Percentiles rank a stretch among this genome's conserved stretches.
phyloP scores from a whole-genome alignment of 2,888 invertebrate species.

The Cheilosia soror region DNA sequence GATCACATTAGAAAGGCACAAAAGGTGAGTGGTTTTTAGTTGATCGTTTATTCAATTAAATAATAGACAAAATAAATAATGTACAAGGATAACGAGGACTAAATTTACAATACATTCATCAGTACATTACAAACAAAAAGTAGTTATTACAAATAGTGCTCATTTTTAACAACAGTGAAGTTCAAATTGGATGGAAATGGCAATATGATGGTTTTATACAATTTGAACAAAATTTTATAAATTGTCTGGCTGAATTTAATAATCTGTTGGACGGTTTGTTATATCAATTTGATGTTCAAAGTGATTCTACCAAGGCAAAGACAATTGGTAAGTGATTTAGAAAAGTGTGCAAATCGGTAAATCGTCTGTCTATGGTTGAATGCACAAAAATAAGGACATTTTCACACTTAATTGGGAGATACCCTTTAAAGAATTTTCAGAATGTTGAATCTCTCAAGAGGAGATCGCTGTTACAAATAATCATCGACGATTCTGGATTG shows the following conservation, averaged over 20 bases:
- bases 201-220: constrained; percentile 39
- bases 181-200: constrained; percentile 55
- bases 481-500: too few species aligned
- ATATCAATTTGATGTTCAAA: too few species aligned
- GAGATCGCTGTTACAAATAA: too few species aligned
- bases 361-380: too few species aligned
- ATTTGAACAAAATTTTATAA: neutral
- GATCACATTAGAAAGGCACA: constrained; percentile 77
- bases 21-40: constrained; percentile 77
- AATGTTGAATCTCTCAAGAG: too few species aligned
- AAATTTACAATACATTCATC: constrained; percentile 42
- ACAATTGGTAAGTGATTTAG: too few species aligned
- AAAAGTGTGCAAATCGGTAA: too few species aligned
- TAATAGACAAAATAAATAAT: constrained; percentile 65
- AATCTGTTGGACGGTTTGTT: neutral
- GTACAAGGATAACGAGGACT: constrained; percentile 51
- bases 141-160: constrained; percentile 21
- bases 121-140: constrained; percentile 21
- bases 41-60: constrained; percentile 41
- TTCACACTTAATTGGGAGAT: too few species aligned
- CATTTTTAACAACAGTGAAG: constrained; percentile 31
- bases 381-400: too few species aligned
- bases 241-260: neutral
- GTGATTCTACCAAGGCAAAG: too few species aligned
- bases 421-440: too few species aligned